Evolutionary conservation across 2,797 vertebrate genomes (phyloP).

Genomic region (Onychomys leucogaster): DNA sequence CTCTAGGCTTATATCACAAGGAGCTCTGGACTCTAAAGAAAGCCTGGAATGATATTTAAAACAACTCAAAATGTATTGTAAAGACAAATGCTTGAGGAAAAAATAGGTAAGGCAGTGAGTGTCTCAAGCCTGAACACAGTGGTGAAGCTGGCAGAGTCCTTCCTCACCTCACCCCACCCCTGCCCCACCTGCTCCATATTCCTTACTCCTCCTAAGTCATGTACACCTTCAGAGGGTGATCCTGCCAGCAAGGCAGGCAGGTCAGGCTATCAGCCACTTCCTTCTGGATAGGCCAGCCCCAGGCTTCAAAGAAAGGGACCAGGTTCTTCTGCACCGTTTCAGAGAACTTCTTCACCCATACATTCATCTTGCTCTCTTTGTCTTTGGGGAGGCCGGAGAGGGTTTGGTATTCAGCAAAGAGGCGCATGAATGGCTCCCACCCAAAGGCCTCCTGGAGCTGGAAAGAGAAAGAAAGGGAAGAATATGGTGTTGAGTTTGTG

Average conservation of each 20-base stretch:
- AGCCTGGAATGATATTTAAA: not conserved
- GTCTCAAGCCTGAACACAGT: not conserved
- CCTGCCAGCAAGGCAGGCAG: slow-evolving; percentile 82
- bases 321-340: slow-evolving; percentile 86
- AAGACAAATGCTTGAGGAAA: not conserved
- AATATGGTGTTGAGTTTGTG: not conserved
- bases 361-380: slow-evolving; percentile 86
- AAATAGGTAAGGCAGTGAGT: not conserved
- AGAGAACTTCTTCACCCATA: slow-evolving; percentile 87
- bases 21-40: not conserved
- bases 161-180: not conserved
- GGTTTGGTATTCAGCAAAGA: slow-evolving; percentile 87
- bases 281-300: slow-evolving; percentile 87
- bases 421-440: slow-evolving; percentile 86
- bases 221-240: slow-evolving; percentile 81
- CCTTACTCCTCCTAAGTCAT: not conserved
- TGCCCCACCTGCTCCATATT: accelerated
- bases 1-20: not conserved
- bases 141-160: too few species aligned
- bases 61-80: not conserved
- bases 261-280: slow-evolving; percentile 78
- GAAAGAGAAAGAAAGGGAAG: slow-evolving; percentile 24
- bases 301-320: slow-evolving; percentile 86
- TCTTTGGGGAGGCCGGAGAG: slow-evolving; percentile 72
- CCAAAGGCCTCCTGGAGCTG: slow-evolving; percentile 89